phyloP scores from a whole-genome alignment of 2,113 vertebrate genomes.

The Puffinus mauretanicus region DNA sequence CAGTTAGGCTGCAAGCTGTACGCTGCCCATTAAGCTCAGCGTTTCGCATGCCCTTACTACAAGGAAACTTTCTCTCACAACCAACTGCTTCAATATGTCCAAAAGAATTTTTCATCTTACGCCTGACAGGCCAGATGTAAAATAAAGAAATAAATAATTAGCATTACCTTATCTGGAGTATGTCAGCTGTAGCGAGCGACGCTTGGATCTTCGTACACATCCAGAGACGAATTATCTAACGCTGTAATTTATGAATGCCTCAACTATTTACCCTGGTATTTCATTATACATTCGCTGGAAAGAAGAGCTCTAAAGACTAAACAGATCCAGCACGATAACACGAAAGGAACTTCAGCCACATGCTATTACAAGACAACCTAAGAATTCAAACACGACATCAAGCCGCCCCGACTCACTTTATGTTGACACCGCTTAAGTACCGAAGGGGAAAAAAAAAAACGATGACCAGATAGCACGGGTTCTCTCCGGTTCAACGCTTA shows the following conservation, averaged over 20 bases:
- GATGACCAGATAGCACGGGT: background rate
- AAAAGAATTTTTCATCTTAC: background rate
- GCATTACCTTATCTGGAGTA: constrained; percentile 38
- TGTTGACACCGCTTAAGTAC: background rate
- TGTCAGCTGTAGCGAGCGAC: background rate
- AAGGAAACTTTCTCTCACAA: background rate
- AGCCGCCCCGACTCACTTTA: background rate
- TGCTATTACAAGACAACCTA: background rate
- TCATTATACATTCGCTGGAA: background rate
- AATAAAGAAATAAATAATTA: constrained; percentile 11
- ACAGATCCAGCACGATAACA: constrained; percentile 23
- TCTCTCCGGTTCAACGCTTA: background rate
- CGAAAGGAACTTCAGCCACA: background rate
- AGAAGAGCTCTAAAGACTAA: constrained; percentile 1
- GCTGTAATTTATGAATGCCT: constrained; percentile 4
- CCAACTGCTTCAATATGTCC: background rate
- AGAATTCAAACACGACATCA: background rate
- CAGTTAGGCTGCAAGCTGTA: background rate
- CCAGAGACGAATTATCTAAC: background rate
- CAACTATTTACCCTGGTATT: constrained; percentile 1
- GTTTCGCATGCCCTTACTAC: rapidly evolving
- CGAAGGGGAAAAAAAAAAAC: background rate
- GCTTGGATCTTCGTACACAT: background rate
- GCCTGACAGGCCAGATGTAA: background rate
- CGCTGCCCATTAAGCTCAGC: background rate